phyloP scores from a whole-genome alignment of 92 coral and sea anemone species.

The Anthopleura xanthogrammica region DNA sequence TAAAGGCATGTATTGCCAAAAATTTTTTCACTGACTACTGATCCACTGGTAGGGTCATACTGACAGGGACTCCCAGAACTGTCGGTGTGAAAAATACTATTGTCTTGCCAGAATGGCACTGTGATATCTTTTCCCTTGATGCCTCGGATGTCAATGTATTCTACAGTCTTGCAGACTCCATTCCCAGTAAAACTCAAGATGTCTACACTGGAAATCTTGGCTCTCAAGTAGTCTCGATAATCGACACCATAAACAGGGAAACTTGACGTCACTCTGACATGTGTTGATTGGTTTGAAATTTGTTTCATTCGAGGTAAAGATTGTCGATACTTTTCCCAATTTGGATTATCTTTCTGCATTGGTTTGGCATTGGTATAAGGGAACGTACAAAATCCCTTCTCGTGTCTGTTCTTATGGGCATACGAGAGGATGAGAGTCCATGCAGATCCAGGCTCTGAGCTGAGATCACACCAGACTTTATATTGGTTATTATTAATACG shows the following conservation, averaged over 20 bases:
- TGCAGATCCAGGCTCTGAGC: slow-evolving; percentile 24
- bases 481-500: neutral
- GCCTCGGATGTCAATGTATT: slow-evolving; percentile 17
- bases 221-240: slow-evolving; percentile 21
- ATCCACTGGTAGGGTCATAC: neutral
- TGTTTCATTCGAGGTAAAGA: neutral
- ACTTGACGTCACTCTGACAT: slow-evolving; percentile 11
- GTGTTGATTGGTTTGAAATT: slow-evolving; percentile 5
- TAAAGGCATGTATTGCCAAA: too few species aligned
- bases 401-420: slow-evolving; percentile 9
- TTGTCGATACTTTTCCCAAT: slow-evolving; percentile 18
- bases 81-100: neutral
- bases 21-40: neutral
- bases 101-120: neutral
- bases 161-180: slow-evolving; percentile 5
- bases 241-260: slow-evolving; percentile 28
- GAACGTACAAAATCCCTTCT: neutral
- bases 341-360: neutral
- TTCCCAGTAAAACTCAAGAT: neutral
- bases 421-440: slow-evolving; percentile 26
- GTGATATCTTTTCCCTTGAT: neutral
- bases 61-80: neutral
- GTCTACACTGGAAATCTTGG: neutral
- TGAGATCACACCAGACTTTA: slow-evolving; percentile 18
- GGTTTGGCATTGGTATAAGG: neutral